These are phyloP conservation scores for Antedon bifida DNA, from an alignment of 35 echinoderm and acorn worm genomes.

Conservation along the genomic window DNA sequence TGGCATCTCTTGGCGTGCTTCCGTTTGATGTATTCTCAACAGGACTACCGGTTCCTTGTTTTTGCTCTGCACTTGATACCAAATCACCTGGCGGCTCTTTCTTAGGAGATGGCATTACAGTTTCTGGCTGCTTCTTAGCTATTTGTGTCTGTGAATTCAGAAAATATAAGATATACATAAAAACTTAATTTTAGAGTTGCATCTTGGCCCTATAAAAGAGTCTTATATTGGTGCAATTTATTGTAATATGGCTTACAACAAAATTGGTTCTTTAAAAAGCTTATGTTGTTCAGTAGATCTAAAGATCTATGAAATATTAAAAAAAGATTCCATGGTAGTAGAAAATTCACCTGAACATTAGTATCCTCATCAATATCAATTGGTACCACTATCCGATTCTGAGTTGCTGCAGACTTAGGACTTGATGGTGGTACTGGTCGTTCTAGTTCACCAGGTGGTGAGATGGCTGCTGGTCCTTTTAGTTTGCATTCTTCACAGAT, in stretches of 20 bases:
- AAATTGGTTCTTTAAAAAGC: too few relatives aligned
- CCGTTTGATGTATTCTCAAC: neutral
- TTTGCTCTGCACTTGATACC: neutral
- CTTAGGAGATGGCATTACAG: neutral
- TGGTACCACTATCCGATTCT: neutral
- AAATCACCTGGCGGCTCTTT: neutral
- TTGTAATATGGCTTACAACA: too few relatives aligned
- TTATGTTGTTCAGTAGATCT: too few relatives aligned
- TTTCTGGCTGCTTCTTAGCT: neutral
- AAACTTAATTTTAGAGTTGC: too few relatives aligned
- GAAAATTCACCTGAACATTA: neutral
- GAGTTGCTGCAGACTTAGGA: neutral
- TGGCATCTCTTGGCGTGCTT: neutral
- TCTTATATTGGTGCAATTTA: too few relatives aligned
- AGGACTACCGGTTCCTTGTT: neutral
- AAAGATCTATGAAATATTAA: too few relatives aligned
- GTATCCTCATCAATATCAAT: neutral
- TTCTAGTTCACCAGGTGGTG: neutral
- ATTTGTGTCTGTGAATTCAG: neutral
- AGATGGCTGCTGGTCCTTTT: neutral
- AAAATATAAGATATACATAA: too few relatives aligned
- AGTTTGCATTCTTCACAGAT: neutral
- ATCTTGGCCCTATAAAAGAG: too few relatives aligned
- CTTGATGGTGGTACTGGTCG: neutral
- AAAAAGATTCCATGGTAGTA: too few relatives aligned